A percentile compares a stretch with the other conserved stretches of the same genome.
Conservation (phyloP, 1,140 invertebrate species). For the Bombus cullumanus region DNA sequence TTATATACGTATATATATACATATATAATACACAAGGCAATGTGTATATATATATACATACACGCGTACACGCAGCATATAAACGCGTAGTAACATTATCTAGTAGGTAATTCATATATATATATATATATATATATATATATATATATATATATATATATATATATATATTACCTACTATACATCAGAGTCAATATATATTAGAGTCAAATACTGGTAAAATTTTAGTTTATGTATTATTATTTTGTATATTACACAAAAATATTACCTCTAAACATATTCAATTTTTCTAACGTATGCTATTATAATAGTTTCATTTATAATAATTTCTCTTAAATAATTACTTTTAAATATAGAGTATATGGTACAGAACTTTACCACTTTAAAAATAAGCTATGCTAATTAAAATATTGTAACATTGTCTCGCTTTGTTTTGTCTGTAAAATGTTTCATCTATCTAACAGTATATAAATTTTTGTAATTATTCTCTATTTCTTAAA, state of each 20-base stretch:
- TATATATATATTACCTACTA: not conserved
- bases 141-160: too few species aligned
- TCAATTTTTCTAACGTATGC: too few species aligned
- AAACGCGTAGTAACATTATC: too few species aligned
- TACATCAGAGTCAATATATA: not conserved
- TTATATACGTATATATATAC: not conserved
- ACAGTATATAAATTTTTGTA: not conserved
- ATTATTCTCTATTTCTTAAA: not conserved
- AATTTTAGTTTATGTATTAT: not conserved
- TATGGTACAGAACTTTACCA: not conserved
- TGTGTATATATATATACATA: not conserved
- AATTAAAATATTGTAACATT: not conserved
- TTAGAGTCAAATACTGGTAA: not conserved
- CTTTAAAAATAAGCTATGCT: too few species aligned
- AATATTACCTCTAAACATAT: not conserved
- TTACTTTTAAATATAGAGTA: too few species aligned
- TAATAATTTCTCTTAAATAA: too few species aligned
- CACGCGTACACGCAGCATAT: too few species aligned
- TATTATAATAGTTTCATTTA: too few species aligned
- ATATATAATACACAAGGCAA: not conserved
- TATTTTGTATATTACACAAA: not conserved
- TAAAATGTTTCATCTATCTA: not conserved
- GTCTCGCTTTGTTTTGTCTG: not conserved
- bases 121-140: too few species aligned
- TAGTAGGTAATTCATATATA: not conserved